Percentiles rank a stretch among this genome's conserved stretches.
Conservation (phyloP, 2,797 vertebrate genomes). For the Erpetoichthys calabaricus region DNA sequence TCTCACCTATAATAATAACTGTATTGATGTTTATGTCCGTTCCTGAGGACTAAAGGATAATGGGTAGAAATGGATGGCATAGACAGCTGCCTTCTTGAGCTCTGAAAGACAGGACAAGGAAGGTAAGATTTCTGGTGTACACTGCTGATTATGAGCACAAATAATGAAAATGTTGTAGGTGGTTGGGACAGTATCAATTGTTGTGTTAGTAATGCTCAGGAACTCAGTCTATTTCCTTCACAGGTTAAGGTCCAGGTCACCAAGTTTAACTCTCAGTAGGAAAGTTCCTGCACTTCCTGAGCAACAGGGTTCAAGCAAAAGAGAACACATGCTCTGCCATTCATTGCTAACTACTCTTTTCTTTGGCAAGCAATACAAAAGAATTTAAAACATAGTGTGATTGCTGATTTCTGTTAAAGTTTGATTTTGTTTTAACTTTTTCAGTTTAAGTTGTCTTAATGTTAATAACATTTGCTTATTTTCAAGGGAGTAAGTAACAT, state of each 20-base stretch:
- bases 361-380: not conserved
- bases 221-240: not conserved
- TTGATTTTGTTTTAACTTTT: too few relatives aligned
- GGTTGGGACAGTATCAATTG: not conserved
- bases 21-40: slow-evolving; percentile 24
- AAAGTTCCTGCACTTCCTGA: too few relatives aligned
- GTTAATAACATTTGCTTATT: too few relatives aligned
- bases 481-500: too few relatives aligned
- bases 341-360: not conserved
- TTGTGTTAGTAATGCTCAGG: not conserved
- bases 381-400: not conserved
- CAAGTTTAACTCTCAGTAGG: not conserved
- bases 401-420: too few relatives aligned
- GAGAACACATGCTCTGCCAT: not conserved
- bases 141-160: not conserved
- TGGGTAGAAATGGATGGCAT: slow-evolving; percentile 19
- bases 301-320: not conserved
- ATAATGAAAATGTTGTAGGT: not conserved
- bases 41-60: slow-evolving; percentile 15
- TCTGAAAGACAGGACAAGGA: slow-evolving; percentile 16
- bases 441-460: too few relatives aligned
- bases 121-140: slow-evolving; percentile 10
- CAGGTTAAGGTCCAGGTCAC: not conserved
- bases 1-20: slow-evolving; percentile 11
- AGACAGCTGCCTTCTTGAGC: slow-evolving; percentile 18